These are phyloP conservation scores for Trichosurus vulpecula DNA, from an alignment of 2,797 vertebrate species.

Conservation along the genomic window DNA sequence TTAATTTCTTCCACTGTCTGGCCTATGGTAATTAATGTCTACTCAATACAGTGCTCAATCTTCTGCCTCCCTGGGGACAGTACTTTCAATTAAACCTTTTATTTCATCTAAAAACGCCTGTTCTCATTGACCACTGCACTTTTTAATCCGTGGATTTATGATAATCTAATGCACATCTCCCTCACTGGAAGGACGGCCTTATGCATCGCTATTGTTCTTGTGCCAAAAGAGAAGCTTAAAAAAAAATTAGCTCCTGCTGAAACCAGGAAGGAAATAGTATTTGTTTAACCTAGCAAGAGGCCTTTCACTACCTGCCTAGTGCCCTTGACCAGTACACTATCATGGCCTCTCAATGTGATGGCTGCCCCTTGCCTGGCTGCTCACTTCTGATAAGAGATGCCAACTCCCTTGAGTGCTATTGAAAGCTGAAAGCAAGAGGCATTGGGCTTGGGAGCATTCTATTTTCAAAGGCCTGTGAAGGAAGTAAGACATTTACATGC, in stretches of 20 bases:
- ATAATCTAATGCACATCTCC: conserved; percentile 83
- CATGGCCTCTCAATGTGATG: conserved; percentile 83
- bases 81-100: conserved; percentile 84
- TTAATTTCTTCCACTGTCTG: conserved; percentile 67
- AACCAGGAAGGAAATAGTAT: conserved; percentile 86
- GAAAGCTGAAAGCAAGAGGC: conserved; percentile 79
- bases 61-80: conserved; percentile 69
- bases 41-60: conserved; percentile 74
- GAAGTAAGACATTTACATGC: conserved; percentile 82
- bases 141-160: conserved; percentile 84
- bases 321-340: conserved; percentile 82
- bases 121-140: conserved; percentile 82
- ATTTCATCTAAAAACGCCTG: conserved; percentile 80
- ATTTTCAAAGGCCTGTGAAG: conserved; percentile 84
- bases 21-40: conserved; percentile 70
- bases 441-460: conserved; percentile 73
- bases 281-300: conserved; percentile 84
- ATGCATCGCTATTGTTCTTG: conserved; percentile 84
- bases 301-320: conserved; percentile 86
- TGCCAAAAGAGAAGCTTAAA: conserved; percentile 81
- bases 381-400: conserved; percentile 86
- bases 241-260: conserved; percentile 80
- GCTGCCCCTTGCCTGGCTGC: conserved; percentile 86
- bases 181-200: conserved; percentile 80
- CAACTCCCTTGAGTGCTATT: conserved; percentile 82